Evolutionary conservation across 2,888 invertebrate genomes (phyloP).

Genomic region (Drosophila austrosaltans): DNA sequence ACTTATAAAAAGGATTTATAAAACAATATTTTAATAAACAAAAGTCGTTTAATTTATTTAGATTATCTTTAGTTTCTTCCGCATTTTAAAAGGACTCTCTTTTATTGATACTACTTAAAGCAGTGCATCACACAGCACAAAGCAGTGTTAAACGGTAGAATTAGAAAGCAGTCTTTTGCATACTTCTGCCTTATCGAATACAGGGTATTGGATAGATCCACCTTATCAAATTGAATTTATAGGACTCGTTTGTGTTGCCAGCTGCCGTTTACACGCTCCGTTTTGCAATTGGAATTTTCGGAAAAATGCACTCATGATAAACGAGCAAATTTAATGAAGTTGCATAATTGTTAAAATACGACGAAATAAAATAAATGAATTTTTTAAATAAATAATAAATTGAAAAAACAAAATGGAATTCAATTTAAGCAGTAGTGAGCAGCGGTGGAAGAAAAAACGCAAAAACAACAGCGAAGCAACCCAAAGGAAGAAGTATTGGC

Average conservation of each 20-base stretch:
- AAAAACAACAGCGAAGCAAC: not conserved
- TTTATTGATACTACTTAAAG: not conserved
- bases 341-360: constrained; percentile 68
- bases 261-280: constrained; percentile 46
- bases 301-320: constrained; percentile 61
- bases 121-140: not conserved
- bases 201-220: not conserved
- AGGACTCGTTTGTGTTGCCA: not conserved
- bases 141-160: not conserved
- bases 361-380: constrained; percentile 20
- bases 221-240: not conserved
- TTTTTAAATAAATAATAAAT: constrained; percentile 12
- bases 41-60: not conserved
- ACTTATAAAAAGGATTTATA: no score
- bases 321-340: constrained; percentile 75
- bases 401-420: constrained; percentile 7
- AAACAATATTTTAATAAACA: no score
- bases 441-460: no score
- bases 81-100: not conserved
- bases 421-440: not conserved
- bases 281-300: constrained; percentile 52
- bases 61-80: not conserved
- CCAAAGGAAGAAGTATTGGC: constrained; percentile 73
- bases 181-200: not conserved
- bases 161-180: not conserved